Evolutionary conservation across 2,888 invertebrate genomes (phyloP), one percentile per base, ranked within the genome.

Genomic region (Atethmia centrago): DNA sequence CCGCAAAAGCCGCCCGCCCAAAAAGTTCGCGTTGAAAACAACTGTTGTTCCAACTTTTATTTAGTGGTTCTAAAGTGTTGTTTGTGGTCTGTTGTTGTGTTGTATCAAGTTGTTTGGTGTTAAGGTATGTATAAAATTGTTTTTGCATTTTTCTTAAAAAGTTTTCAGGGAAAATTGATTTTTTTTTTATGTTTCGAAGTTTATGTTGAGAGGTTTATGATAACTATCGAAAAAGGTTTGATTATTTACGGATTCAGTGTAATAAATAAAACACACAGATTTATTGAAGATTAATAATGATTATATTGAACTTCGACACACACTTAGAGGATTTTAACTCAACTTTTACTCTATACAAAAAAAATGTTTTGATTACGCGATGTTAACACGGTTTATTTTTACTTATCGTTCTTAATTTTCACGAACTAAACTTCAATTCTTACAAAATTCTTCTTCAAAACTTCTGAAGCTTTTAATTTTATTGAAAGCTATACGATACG

Each of bases 21-120:
- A 77, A 79, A 76, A 86, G 83, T 86, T 85, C 82, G 82, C 71
- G 77, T 9, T 21, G 21, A 59, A 55, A 71, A 75, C 72, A 85
- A 82, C 42, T 71, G 64, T 71, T 65, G 58, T 58, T 58, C 19
- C 21, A 86, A 85, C 80, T 86, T 84, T 82, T 59, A 69, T 64
- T 67, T 47, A 2, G 72, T 81, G 71, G 36, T 56, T 75, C 10
- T 12, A 53, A 65, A 75, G 80, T 83, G 79, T 58, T 74, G 68
- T 74, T 79, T 25, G 64, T 79, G 81, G 0, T 51, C 2, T 63
- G 25, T 56, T 74, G 36, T 74, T 66, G 76, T 74, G 63, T 31
- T 80, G 58, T 80, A 53, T 53, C 16, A 12, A 36, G 45, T 74
- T 59, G 19, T 49, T 61, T n/a, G 10, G 10, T 53, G 61, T 10